phyloP scores from a whole-genome alignment of 2,888 invertebrate species.

The Elgonia sp. region DNA sequence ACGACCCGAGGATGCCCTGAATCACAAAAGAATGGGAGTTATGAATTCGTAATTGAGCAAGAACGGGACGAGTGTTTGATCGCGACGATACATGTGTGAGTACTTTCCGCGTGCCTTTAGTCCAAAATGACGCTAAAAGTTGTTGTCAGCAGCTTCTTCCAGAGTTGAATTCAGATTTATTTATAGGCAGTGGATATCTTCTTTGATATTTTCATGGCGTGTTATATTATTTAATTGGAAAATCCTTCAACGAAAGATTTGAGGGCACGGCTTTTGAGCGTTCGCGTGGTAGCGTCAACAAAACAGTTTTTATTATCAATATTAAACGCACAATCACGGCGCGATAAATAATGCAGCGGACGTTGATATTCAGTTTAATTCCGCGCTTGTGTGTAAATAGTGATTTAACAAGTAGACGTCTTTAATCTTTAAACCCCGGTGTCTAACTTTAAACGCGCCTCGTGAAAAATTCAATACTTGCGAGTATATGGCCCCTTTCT shows the following conservation, averaged over 20 bases:
- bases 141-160: constrained; percentile 45
- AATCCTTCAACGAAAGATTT: background rate
- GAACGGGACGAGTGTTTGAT: background rate
- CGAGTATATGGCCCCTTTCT: constrained; percentile 55
- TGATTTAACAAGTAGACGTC: constrained; percentile 70
- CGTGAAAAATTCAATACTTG: constrained; percentile 73
- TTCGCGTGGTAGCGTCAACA: too few relatives aligned
- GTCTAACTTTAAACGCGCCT: constrained; percentile 72
- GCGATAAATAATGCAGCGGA: constrained; percentile 44
- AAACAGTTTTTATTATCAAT: constrained; percentile 22
- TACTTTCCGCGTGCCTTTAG: constrained; percentile 60
- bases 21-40: constrained; percentile 24
- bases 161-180: constrained; percentile 61
- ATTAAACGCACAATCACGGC: constrained; percentile 33
- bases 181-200: constrained; percentile 35
- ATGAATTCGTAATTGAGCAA: constrained; percentile 52
- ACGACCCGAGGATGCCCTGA: constrained; percentile 4
- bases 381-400: constrained; percentile 60
- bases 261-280: too few relatives aligned
- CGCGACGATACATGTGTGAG: background rate
- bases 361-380: constrained; percentile 53
- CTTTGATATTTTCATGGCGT: constrained; percentile 37
- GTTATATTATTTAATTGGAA: constrained; percentile 44
- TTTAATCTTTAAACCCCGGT: constrained; percentile 69
- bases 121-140: constrained; percentile 68